Evolutionary conservation across 1,140 invertebrate species (phyloP).

Genomic region (Cherax quadricarinatus): DNA sequence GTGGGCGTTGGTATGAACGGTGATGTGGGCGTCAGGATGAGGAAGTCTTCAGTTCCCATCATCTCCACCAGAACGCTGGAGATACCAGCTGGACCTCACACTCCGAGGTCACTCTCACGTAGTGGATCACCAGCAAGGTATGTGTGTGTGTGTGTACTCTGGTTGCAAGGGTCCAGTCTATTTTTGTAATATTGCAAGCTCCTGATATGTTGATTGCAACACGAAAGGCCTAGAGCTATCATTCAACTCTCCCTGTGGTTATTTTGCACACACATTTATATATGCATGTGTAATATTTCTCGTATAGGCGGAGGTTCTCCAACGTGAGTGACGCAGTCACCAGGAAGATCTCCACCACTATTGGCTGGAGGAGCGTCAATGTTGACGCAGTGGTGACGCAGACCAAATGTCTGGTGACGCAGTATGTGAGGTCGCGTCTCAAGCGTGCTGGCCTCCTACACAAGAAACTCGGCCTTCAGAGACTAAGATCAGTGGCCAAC

Average conservation of each 20-base stretch:
- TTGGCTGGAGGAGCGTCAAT: conserved; percentile 81
- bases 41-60: conserved; percentile 36
- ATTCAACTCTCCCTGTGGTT: no score
- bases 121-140: conserved; percentile 33
- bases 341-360: conserved; percentile 84
- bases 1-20: conserved; percentile 21
- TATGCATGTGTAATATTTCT: no score
- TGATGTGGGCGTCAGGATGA: conserved; percentile 24
- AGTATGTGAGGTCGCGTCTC: conserved; percentile 83
- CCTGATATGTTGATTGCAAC: no score
- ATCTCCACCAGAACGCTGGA: conserved; percentile 23
- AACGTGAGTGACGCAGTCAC: conserved; percentile 84
- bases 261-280: no score
- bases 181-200: no score
- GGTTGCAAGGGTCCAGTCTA: neutral
- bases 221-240: no score
- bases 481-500: conserved; percentile 81
- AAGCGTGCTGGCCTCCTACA: conserved; percentile 83
- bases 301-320: conserved; percentile 80
- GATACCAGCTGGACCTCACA: conserved; percentile 3
- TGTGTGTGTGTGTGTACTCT: neutral
- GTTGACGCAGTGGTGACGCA: conserved; percentile 75
- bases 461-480: conserved; percentile 83
- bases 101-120: conserved; percentile 18
- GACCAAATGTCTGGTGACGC: conserved; percentile 82